These are phyloP conservation scores for Phlogophora meticulosa DNA, from an alignment of 2,888 invertebrate species.

Conservation along the genomic window DNA sequence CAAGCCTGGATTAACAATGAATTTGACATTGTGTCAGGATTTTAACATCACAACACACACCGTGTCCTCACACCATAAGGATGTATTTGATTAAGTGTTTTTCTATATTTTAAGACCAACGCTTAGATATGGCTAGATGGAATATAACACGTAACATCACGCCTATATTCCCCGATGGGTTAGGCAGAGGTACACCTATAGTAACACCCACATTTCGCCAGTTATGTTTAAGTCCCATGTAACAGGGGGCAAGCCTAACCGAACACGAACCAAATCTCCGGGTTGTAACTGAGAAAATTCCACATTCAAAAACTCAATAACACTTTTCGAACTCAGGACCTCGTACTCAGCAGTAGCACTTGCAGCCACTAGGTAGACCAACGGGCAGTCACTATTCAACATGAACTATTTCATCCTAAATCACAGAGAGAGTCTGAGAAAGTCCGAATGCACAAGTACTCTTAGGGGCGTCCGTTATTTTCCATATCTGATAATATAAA, in stretches of 20 bases:
- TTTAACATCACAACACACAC: not conserved
- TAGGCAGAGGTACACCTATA: no score
- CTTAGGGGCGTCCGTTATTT: conserved; percentile 39
- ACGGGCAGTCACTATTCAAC: no score
- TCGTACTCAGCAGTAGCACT: no score
- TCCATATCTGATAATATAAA: conserved; percentile 59
- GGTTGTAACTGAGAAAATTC: no score
- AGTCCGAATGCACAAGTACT: conserved; percentile 26
- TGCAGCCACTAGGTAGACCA: not conserved
- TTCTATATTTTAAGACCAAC: not conserved
- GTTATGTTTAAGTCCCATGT: no score
- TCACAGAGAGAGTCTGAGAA: conserved; percentile 42
- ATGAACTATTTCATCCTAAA: conserved; percentile 25
- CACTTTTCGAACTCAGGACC: no score
- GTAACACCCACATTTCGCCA: no score
- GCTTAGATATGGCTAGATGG: not conserved
- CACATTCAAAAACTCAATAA: no score
- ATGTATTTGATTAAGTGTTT: not conserved
- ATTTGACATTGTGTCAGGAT: conserved; percentile 19
- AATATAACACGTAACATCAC: no score
- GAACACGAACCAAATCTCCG: no score
- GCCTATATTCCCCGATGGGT: no score
- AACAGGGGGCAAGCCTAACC: no score
- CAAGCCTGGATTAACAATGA: conserved; percentile 40
- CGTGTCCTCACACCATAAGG: not conserved